These are phyloP conservation scores for Lomographa bimaculata DNA, from an alignment of 2,888 invertebrate species.

Conservation along the genomic window DNA sequence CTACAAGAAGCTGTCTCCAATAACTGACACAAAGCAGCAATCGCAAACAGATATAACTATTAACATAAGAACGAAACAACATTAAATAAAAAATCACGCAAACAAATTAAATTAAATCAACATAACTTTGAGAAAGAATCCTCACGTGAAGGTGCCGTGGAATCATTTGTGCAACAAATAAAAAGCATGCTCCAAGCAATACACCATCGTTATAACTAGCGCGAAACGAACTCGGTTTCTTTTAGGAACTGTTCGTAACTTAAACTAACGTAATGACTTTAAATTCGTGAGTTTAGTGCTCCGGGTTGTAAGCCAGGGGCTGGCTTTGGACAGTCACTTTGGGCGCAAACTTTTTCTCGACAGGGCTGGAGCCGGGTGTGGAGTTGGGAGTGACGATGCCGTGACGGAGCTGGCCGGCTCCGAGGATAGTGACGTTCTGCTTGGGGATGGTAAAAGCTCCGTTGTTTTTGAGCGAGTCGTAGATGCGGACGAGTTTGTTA, in stretches of 20 bases:
- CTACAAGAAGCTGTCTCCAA: slow-evolving; percentile 14
- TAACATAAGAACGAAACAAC: slow-evolving; percentile 31
- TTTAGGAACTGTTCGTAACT: slow-evolving; percentile 67
- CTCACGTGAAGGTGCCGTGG: slow-evolving; percentile 27
- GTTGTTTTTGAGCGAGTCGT: slow-evolving; percentile 67
- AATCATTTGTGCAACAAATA: slow-evolving; percentile 31
- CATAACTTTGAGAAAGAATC: slow-evolving; percentile 18
- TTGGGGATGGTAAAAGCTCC: slow-evolving; percentile 72
- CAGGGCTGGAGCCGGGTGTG: slow-evolving; percentile 29
- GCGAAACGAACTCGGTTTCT: slow-evolving; percentile 39
- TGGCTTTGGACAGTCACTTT: slow-evolving; percentile 61
- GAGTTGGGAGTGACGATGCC: slow-evolving; percentile 8
- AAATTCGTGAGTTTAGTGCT: slow-evolving; percentile 53
- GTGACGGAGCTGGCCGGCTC: slow-evolving; percentile 35
- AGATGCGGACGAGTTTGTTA: slow-evolving; percentile 69
- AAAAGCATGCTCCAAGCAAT: slow-evolving; percentile 47
- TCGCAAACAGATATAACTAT: slow-evolving; percentile 16
- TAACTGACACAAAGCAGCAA: slow-evolving; percentile 8
- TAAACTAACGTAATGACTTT: slow-evolving; percentile 54
- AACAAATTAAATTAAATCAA: slow-evolving; percentile 31
- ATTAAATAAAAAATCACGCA: slow-evolving; percentile 31
- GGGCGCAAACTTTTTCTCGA: slow-evolving; percentile 60
- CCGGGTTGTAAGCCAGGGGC: slow-evolving; percentile 43
- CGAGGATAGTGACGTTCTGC: slow-evolving; percentile 59
- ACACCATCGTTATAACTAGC: slow-evolving; percentile 38